A percentile compares a stretch with the other conserved stretches of the same genome.
These are phyloP conservation scores for Melanerpes aurifrons DNA, from an alignment of 2,113 vertebrate genomes.

Conservation along the genomic window DNA sequence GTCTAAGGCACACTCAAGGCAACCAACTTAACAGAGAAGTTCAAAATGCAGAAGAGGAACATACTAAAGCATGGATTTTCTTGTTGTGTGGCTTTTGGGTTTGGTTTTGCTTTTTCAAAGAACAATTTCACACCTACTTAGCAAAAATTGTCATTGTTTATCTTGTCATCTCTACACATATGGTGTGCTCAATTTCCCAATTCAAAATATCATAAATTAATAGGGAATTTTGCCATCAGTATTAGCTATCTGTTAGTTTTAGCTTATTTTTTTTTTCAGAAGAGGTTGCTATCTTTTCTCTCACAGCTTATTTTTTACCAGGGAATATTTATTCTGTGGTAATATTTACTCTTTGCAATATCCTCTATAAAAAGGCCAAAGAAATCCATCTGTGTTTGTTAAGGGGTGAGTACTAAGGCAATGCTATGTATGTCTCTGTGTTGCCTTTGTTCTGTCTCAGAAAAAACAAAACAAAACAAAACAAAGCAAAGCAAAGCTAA, in stretches of 20 bases:
- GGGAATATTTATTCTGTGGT: not conserved
- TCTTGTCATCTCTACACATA: not conserved
- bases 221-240: constrained; percentile 9
- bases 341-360: constrained; percentile 24
- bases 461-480: too few species aligned
- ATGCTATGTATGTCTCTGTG: not conserved
- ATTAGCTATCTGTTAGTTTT: not conserved
- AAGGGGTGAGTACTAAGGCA: not conserved
- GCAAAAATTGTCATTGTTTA: constrained; percentile 11
- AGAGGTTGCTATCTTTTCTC: not conserved
- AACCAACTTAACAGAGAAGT: constrained; percentile 1
- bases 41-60: not conserved
- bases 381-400: constrained; percentile 4
- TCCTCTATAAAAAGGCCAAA: constrained; percentile 5
- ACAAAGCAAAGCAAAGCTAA: too few species aligned
- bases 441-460: not conserved
- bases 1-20: not conserved
- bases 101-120: not conserved
- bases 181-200: not conserved
- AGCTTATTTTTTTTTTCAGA: not conserved
- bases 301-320: not conserved
- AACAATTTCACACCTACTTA: not conserved
- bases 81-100: not conserved
- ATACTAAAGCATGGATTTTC: not conserved
- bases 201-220: constrained; percentile 21